Evolutionary conservation across 1,140 invertebrate genomes (phyloP).

Genomic region (Platyscapa corneri): DNA sequence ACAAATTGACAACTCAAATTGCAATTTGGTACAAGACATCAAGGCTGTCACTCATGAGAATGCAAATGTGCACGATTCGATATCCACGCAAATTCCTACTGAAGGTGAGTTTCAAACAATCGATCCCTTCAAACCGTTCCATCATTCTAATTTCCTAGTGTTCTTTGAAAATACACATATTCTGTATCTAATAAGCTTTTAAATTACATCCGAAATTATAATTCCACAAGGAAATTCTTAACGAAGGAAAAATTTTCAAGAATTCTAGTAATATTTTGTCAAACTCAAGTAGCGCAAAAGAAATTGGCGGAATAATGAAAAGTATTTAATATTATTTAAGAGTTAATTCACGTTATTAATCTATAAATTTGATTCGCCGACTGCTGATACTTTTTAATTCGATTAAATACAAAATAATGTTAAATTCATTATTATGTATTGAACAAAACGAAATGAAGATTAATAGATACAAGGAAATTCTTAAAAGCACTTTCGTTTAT

Average conservation of each 20-base stretch:
- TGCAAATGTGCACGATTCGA: constrained; percentile 82
- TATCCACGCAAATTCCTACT: constrained; percentile 83
- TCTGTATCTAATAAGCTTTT: not conserved
- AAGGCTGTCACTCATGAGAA: constrained; percentile 88
- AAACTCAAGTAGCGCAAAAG: too few species aligned
- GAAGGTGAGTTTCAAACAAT: constrained; percentile 77
- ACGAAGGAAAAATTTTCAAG: not conserved
- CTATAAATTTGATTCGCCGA: not conserved
- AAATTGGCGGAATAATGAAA: not conserved
- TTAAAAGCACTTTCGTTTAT: constrained; percentile 51
- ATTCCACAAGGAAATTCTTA: not conserved
- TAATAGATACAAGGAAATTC: constrained; percentile 33
- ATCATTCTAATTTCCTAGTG: constrained; percentile 25
- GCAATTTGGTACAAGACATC: constrained; percentile 91
- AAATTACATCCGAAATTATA: constrained; percentile 3
- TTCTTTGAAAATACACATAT: not conserved
- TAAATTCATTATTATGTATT: constrained; percentile 33
- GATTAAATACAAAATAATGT: not conserved
- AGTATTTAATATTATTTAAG: not conserved
- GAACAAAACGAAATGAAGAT: constrained; percentile 24
- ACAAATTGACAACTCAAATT: constrained; percentile 88
- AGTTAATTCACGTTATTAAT: not conserved
- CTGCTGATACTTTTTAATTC: not conserved
- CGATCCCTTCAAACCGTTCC: constrained; percentile 19
- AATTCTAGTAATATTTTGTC: not conserved